Evolutionary conservation across 2,888 invertebrate species (phyloP), one percentile per base, ranked within the genome.

Genomic region (Tinea trinotella): DNA sequence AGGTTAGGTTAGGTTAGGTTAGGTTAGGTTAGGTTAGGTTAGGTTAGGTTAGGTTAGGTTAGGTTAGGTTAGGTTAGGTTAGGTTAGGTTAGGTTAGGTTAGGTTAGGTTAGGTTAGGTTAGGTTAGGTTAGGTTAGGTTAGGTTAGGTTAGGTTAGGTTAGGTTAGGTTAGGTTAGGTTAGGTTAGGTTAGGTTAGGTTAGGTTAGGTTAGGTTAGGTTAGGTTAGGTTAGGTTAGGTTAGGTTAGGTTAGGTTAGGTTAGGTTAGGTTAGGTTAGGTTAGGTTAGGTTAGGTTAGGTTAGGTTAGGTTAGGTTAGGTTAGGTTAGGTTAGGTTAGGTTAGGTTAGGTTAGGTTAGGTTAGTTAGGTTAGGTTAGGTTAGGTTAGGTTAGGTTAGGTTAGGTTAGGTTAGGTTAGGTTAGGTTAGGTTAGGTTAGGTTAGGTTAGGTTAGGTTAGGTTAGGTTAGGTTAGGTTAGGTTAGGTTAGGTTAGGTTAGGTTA

Each of bases 11-110:
- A n/a, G n/a, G n/a, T n/a, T n/a, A n/a, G n/a, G n/a, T n/a, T n/a
- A n/a, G n/a, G n/a, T n/a, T n/a, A n/a, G n/a, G n/a, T n/a, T n/a
- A n/a, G n/a, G n/a, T n/a, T n/a, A n/a, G n/a, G n/a, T n/a, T n/a
- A n/a, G n/a, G n/a, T n/a, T n/a, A n/a, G n/a, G 52, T 53, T 55
- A 55, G 57, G 58, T 56, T 55, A 56, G 58, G 59, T 58, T 57
- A 59, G 60, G 59, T 60, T 59, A 59, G 59, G 58, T 60, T 58
- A 56, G 60, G 59, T 59, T 57, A 57, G 58, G 56, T 48, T 57
- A 56, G 58, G 56, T 56, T 56, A 56, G 57, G 58, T 57, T 57
- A 56, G 57, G 57, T 56, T 57, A 55, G 54, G 57, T 56, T 57
- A 55, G 55, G 57, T 56, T 54, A 54, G 57, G 56, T 55, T 56